Evolutionary conservation across 2,797 vertebrate species (phyloP), one percentile per base, ranked within the genome.

Genomic region (Sebastes minor): DNA sequence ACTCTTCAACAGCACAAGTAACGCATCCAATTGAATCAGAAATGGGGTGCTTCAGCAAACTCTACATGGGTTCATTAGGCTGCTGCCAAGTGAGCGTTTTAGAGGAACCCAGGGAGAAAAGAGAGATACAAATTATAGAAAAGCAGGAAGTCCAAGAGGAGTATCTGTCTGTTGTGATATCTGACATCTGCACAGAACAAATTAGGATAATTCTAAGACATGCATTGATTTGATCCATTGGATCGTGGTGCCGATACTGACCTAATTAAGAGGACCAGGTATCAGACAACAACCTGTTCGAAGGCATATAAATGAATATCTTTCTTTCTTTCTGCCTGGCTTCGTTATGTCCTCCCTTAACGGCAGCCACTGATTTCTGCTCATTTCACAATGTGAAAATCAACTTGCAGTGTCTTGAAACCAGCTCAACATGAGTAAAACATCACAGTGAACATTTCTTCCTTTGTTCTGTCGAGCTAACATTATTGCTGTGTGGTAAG

Each of bases 41-140:
- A 74, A 71, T 46, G 8, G 76, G 70, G 63, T n/a, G 68, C 69
- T 74, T 76, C 74, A 73, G 67, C 22, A 73, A 76, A 81, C 53
- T 23, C 68, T 59, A 16, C 71, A 27, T 35, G 67, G 59, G 59
- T 67, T 81, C 75, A 81, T 88, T 86, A 79, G 75, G 65, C 77
- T 66, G 71, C 78, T 62, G 60, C 70, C 38, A 52, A 9, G 61
- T 30, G 56, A 59, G 69, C 66, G 28, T 70, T 22, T 62, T 11
- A 23, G 28, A 65, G 62, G 22, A 52, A 53, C 16, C 14, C 13
- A 14, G n/a, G 20, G 9, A 65, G 62, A 38, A 42, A 46, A 74
- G 28, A n/a, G 10, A 49, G n/a, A 20, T 55, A 62, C 3, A 64
- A 60, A 61, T 56, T 20, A 52, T 32, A 28, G 23, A 63, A 13